Base-by-base conservation (phyloP, 2,113 vertebrate genomes). In the Marmota flaviventris region DNA sequence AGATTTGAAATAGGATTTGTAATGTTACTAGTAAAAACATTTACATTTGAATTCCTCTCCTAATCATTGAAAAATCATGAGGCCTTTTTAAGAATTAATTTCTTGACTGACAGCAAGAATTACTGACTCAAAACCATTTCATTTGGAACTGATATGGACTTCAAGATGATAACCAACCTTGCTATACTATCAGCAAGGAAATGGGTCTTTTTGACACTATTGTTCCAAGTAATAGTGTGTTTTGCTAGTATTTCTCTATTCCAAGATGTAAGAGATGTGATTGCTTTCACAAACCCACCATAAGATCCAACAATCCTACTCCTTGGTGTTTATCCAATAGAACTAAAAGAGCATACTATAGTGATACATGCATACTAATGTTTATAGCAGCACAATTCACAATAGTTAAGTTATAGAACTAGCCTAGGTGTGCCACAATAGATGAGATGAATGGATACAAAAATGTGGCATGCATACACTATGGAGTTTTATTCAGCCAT, bases 11-110 rank as follows among this genome's bases (percentile, higher is more conserved):
- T 34, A 42, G 13, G 73, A 67, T 48, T 61, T 85, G 53, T 37
- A 87, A 95, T 16, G 42, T 14, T 4, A 75, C 25, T 4, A 65
- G 29, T 63, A 63, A 85, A 81, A 95, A 88, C 65, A 48, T 73
- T 73, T 65, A 20, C 13, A 63, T 34, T 73, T 85, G 27, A 3
- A 17, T 95, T 87, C 25, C 75, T 93, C 13, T 86, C 34, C 24
- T 91, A 4, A 10, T 83, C 45, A 5, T 84, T 90, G 67, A 93
- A 94, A 85, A 94, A 85, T 11, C 17, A 42, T 42, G n/a, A 77
- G 42, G 73, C 9, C 34, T 89, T 86, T 79, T 39, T 13, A 76
- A 81, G 34, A 84, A 34, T 65, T 45, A 32, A 85, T 78, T 93
- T 48, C 39, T 85, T 72, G 63, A 81, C 29, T 88, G 85, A 42